Evolutionary conservation across 1,140 invertebrate species (phyloP), one percentile per base, ranked within the genome.

Genomic region (Physella acuta): DNA sequence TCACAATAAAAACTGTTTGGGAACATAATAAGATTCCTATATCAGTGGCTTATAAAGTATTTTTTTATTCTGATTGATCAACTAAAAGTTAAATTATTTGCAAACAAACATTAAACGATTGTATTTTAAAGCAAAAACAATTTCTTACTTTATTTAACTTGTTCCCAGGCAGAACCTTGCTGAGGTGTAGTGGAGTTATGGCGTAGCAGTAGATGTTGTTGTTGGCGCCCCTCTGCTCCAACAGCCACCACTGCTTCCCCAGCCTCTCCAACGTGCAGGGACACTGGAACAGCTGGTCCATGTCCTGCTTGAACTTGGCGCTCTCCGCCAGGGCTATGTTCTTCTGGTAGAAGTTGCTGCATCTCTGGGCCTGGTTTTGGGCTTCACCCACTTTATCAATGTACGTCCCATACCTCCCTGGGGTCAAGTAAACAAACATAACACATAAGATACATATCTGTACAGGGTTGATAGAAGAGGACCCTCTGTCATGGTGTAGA

Each of bases 181-280:
- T 49, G 17, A 44, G 20, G 33, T 44, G 60, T 28, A 37, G 20
- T 16, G 34, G 60, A 5, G 3, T 44, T 14, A 62, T 44, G 36
- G 60, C 61, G 26, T 62, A 49, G 34, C 60, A 62, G 60, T 62
- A 17, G 4, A 62, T 24, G 24, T 49, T 31, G 17, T 39, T 14
- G 30, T 44, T 20, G 36, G 17, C 36, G 8, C 55, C 39, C 20
- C 67, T 16, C 39, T n/a, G 17, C 37, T 34, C 31, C 20, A 59
- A 30, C 20, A n/a, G 62, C 58, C 55, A 59, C 44, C 60, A 70
- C 59, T 52, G 44, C 11, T 8, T 51, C 8, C 59, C 56, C 30
- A 52, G 34, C 11, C 66, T 3, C 3, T 36, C 28, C n/a, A 11
- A 3, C 2, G 28, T 53, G 20, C 66, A 68, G 2, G 49, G 52